These are phyloP conservation scores for Zosterops japonicus DNA, from an alignment of 2,113 vertebrate species.

Conservation along the genomic window DNA sequence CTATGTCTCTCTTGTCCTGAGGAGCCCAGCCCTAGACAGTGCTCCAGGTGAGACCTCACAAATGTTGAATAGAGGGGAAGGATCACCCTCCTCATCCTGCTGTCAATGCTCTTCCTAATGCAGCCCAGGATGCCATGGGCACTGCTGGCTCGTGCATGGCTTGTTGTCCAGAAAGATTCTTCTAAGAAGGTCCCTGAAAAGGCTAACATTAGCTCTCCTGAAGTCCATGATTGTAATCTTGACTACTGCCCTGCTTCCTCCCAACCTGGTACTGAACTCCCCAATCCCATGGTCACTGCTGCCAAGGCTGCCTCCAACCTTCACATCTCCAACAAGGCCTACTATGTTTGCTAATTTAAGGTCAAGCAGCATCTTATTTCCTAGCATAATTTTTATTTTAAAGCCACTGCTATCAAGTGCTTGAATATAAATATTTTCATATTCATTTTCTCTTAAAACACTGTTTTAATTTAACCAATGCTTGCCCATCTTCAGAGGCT, in stretches of 20 bases:
- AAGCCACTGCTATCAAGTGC: not conserved
- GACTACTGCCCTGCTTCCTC: not conserved
- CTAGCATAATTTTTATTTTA: not conserved
- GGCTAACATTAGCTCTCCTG: fast-evolving
- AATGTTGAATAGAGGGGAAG: fast-evolving
- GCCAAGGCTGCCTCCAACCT: not conserved
- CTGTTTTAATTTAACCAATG: not conserved
- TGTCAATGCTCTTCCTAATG: fast-evolving
- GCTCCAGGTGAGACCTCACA: fast-evolving
- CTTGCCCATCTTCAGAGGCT: not conserved
- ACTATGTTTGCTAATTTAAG: not conserved
- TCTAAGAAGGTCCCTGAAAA: not conserved
- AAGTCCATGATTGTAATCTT: not conserved
- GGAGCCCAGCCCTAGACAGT: not conserved
- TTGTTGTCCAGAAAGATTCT: not conserved
- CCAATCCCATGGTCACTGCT: not conserved
- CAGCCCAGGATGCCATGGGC: fast-evolving
- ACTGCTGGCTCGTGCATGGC: not conserved
- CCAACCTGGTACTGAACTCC: fast-evolving
- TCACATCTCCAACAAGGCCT: not conserved
- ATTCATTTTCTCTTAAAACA: not conserved
- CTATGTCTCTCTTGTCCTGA: too few species aligned
- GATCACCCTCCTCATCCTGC: too few species aligned
- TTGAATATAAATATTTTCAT: not conserved
- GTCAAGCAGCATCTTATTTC: not conserved